Percentiles rank a stretch among this genome's conserved stretches.
Evolutionary conservation across 2,888 invertebrate genomes (phyloP).

Genomic region (Aspidiotus rigidus): DNA sequence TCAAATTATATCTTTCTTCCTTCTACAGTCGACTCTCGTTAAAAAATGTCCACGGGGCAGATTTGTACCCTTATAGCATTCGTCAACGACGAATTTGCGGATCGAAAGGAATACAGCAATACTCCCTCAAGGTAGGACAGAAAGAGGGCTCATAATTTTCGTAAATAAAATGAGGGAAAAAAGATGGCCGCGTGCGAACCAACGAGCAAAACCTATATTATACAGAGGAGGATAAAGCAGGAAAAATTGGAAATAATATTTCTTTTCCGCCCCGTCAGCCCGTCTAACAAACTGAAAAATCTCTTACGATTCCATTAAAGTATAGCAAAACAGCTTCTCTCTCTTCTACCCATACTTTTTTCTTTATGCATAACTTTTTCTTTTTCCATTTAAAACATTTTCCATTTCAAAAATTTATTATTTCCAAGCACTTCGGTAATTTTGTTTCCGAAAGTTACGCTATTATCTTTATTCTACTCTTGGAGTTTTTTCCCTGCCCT

Average conservation of each 20-base stretch:
- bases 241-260: not conserved
- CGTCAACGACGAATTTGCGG: too few species aligned
- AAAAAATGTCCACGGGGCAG: too few species aligned
- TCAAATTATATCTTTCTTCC: too few species aligned
- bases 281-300: conserved; percentile 6
- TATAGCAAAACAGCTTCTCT: conserved; percentile 10
- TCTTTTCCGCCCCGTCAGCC: conserved; percentile 4
- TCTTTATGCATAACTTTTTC: not conserved
- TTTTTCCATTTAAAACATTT: conserved; percentile 21
- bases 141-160: too few species aligned
- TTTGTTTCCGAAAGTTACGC: conserved; percentile 22
- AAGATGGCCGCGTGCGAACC: too few species aligned
- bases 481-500: not conserved
- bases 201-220: too few species aligned
- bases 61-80: too few species aligned
- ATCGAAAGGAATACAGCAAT: too few species aligned
- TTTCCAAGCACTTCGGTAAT: conserved; percentile 27
- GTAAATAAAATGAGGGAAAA: too few species aligned
- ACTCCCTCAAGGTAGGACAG: too few species aligned
- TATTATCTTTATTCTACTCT: conserved; percentile 14
- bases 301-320: conserved; percentile 12
- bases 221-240: not conserved
- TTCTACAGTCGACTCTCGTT: too few species aligned
- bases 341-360: not conserved
- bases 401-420: conserved; percentile 29